phyloP scores from a whole-genome alignment of 2,797 vertebrate species.

The Spizella passerina region DNA sequence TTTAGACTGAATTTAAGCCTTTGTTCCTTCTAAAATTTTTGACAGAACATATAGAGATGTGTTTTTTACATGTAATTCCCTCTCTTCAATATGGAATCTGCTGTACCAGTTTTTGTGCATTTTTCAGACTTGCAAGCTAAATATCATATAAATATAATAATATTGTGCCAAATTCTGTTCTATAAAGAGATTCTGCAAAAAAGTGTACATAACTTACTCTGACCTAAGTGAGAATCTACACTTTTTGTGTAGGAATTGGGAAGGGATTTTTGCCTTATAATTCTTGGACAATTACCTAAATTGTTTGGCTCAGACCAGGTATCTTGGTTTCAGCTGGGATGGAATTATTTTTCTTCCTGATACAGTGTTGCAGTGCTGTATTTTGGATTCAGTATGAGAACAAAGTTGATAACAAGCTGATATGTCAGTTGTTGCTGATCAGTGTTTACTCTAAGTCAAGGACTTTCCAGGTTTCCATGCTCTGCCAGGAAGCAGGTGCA shows the following conservation, averaged over 20 bases:
- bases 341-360: background rate
- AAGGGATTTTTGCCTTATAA: background rate
- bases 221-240: background rate
- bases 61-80: background rate
- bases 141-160: background rate
- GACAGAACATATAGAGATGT: background rate
- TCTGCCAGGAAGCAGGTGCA: background rate
- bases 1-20: background rate
- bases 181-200: background rate
- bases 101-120: background rate
- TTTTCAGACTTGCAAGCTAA: background rate
- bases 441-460: background rate
- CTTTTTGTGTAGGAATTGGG: background rate
- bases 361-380: background rate
- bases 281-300: background rate
- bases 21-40: background rate
- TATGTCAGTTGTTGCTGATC: background rate
- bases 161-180: background rate
- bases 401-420: background rate
- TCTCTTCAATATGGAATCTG: background rate
- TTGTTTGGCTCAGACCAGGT: background rate
- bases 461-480: background rate
- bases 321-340: background rate
- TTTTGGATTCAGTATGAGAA: background rate
- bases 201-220: background rate